Evolutionary conservation across 2,888 invertebrate species (phyloP).

Genomic region (Lucinisca nassula): DNA sequence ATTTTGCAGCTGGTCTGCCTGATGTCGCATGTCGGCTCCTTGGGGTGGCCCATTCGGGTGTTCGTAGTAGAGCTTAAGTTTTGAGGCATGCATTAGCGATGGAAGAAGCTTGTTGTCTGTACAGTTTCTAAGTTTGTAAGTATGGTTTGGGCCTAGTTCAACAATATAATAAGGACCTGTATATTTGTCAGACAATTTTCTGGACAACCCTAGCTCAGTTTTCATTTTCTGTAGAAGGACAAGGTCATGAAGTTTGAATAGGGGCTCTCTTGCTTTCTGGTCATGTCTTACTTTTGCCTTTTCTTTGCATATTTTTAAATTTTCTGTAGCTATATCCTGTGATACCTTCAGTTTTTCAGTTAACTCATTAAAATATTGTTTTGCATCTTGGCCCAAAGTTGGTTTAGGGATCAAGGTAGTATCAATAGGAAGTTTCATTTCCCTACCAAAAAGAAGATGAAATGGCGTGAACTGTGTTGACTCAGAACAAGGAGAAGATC

Average conservation of each 20-base stretch:
- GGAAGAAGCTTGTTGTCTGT: neutral
- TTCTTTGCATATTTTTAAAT: slow-evolving; percentile 2
- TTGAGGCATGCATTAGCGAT: neutral
- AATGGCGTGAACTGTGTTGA: slow-evolving; percentile 62
- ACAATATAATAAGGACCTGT: neutral
- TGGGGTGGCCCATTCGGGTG: neutral
- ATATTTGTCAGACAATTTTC: neutral
- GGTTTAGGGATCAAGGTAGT: slow-evolving; percentile 47
- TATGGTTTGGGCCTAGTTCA: slow-evolving; percentile 5
- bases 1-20: too few relatives aligned
- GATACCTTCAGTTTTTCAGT: slow-evolving; percentile 17
- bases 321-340: neutral
- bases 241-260: neutral
- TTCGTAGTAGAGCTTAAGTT: neutral
- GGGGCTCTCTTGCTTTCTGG: neutral
- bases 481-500: slow-evolving; percentile 59
- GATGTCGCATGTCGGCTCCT: too few relatives aligned
- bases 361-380: slow-evolving; percentile 45
- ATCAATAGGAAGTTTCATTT: slow-evolving; percentile 63
- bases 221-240: neutral
- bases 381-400: slow-evolving; percentile 50
- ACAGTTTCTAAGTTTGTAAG: slow-evolving; percentile 6
- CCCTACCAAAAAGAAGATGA: slow-evolving; percentile 62
- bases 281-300: slow-evolving; percentile 4
- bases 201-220: neutral